phyloP scores from a whole-genome alignment of 2,888 invertebrate species.

The Phengaris alcon region DNA sequence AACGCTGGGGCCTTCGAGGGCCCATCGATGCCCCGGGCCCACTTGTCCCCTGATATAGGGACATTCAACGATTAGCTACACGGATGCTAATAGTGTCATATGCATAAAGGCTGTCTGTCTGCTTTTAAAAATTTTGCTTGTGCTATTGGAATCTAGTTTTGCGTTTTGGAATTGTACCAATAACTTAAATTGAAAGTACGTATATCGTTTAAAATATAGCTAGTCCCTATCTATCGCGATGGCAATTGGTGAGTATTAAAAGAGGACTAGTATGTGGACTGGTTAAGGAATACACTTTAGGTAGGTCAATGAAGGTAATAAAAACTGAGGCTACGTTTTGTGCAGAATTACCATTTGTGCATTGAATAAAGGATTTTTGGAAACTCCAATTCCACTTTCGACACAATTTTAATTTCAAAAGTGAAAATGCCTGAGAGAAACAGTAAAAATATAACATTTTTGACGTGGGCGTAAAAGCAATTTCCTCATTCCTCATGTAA shows the following conservation, averaged over 20 bases:
- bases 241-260: no score
- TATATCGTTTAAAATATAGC: no score
- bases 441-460: background rate
- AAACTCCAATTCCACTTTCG: background rate
- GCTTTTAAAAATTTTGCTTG: background rate
- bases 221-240: no score
- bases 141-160: background rate
- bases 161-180: background rate
- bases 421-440: background rate
- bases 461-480: constrained; percentile 7
- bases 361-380: background rate
- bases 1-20: background rate
- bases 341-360: background rate
- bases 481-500: background rate
- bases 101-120: background rate
- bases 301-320: background rate
- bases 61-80: background rate
- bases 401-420: background rate
- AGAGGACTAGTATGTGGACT: no score
- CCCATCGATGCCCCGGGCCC: no score
- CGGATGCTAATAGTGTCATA: background rate
- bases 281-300: background rate
- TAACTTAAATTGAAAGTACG: no score
- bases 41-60: background rate
- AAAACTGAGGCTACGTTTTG: background rate